Conservation (phyloP, 2,113 vertebrate genomes). For the Hippocampus guttulatus region DNA sequence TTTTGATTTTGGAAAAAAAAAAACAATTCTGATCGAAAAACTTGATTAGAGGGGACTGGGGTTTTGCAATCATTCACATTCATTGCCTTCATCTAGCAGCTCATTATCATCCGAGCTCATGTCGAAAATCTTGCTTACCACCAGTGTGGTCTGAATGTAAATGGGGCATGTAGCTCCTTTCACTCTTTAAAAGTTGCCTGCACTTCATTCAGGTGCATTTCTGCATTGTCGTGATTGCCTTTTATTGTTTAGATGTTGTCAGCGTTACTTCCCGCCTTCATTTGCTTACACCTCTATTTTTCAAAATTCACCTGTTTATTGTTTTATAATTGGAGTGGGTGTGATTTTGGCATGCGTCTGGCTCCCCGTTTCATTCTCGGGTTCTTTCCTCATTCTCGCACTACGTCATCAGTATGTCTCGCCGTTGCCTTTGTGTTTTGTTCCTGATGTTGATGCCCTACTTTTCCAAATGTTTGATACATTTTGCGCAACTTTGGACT, state of each 20-base stretch:
- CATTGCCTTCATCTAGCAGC: too few relatives aligned
- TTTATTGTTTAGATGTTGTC: not conserved
- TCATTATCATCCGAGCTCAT: too few relatives aligned
- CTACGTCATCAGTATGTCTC: not conserved
- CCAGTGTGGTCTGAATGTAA: too few relatives aligned
- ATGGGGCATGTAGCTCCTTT: too few relatives aligned
- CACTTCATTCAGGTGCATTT: not conserved
- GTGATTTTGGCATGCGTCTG: not conserved
- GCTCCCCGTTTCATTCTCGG: not conserved
- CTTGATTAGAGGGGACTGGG: too few relatives aligned
- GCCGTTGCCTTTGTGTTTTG: not conserved
- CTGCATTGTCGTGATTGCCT: not conserved
- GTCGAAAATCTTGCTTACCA: too few relatives aligned
- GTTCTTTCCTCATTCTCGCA: not conserved
- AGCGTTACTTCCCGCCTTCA: not conserved
- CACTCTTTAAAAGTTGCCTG: not conserved
- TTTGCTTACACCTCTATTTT: not conserved
- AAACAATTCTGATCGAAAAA: too few relatives aligned
- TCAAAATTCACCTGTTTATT: not conserved
- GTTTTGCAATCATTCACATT: too few relatives aligned
- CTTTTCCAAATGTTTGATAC: not conserved
- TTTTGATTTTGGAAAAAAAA: too few relatives aligned
- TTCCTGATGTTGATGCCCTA: not conserved
- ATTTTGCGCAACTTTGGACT: not conserved
- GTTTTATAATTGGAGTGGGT: not conserved